Evolutionary conservation across 92 coral and sea anemone genomes (phyloP), one percentile per base, ranked within the genome.

Genomic region (Montipora capitata): DNA sequence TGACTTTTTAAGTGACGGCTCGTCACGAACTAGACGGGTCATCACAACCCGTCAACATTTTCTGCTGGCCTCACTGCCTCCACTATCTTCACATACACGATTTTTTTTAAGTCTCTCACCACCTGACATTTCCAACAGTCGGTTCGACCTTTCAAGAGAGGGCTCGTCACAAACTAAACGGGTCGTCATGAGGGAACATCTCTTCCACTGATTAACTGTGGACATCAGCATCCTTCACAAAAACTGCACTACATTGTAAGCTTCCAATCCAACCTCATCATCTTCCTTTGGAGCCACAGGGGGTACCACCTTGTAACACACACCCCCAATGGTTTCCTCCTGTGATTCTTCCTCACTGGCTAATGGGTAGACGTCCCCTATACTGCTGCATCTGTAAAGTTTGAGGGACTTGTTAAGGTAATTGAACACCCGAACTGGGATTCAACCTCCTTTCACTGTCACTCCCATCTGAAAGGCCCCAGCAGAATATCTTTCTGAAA

Each of bases 121-220:
- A n/a, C n/a, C n/a, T n/a, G n/a, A n/a, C n/a, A n/a, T n/a, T n/a
- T n/a, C n/a, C n/a, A n/a, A n/a, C n/a, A n/a, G n/a, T n/a, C n/a
- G n/a, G n/a, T n/a, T n/a, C n/a, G n/a, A n/a, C n/a, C n/a, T n/a
- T n/a, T n/a, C n/a, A n/a, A n/a, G n/a, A n/a, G n/a, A n/a, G n/a
- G n/a, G n/a, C n/a, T n/a, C n/a, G n/a, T n/a, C n/a, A n/a, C n/a
- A n/a, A n/a, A n/a, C n/a, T n/a, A n/a, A n/a, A n/a, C n/a, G n/a
- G n/a, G n/a, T n/a, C n/a, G n/a, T n/a, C n/a, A n/a, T n/a, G n/a
- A 10, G 88, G 88, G 72, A 88, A 88, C 40, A 81, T 15, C 38
- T 88, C 77, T 57, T 45, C 76, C 84, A 80, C 11, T 71, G 76
- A 40, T 5, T 35, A 10, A 71, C 76, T 4, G 11, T 18, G 11